These are phyloP conservation scores for Paraplagusia blochii DNA, from an alignment of 2,113 vertebrate genomes.

Conservation along the genomic window DNA sequence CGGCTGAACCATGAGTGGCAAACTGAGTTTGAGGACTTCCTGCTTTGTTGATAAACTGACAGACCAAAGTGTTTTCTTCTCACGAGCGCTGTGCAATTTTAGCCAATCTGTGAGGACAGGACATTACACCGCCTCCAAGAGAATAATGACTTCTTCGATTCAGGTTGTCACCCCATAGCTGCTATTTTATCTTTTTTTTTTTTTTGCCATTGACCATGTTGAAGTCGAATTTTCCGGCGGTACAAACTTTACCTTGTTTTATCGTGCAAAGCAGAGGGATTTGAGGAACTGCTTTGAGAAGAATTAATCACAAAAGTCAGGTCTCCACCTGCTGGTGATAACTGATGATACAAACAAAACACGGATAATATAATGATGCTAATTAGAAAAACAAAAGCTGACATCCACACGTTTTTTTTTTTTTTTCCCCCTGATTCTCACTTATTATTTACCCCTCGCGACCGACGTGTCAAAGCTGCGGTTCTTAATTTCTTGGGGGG, in stretches of 20 bases:
- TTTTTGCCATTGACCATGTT: too few species aligned
- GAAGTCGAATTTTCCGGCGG: background rate
- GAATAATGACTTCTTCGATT: constrained; percentile 27
- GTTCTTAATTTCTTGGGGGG: too few species aligned
- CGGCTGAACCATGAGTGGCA: constrained; percentile 68
- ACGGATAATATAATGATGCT: too few species aligned
- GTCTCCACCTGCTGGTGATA: too few species aligned
- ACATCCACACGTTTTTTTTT: too few species aligned
- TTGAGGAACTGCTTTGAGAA: background rate
- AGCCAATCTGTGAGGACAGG: constrained; percentile 19
- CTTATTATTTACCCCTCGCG: too few species aligned
- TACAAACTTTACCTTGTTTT: constrained; percentile 7
- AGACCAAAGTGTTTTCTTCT: constrained; percentile 4
- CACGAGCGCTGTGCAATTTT: constrained; percentile 18
- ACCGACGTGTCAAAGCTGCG: too few species aligned
- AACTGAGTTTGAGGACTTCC: constrained; percentile 67
- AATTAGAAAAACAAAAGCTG: too few species aligned
- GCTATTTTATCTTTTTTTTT: background rate
- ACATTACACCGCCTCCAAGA: constrained; percentile 28
- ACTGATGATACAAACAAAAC: too few species aligned
- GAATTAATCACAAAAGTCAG: too few species aligned
- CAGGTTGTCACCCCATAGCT: constrained; percentile 13
- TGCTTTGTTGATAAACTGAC: constrained; percentile 43
- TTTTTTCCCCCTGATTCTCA: too few species aligned
- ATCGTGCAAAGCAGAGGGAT: background rate